Conservation (phyloP, 2,797 vertebrate genomes). For the Coranthus polyacanthus region DNA sequence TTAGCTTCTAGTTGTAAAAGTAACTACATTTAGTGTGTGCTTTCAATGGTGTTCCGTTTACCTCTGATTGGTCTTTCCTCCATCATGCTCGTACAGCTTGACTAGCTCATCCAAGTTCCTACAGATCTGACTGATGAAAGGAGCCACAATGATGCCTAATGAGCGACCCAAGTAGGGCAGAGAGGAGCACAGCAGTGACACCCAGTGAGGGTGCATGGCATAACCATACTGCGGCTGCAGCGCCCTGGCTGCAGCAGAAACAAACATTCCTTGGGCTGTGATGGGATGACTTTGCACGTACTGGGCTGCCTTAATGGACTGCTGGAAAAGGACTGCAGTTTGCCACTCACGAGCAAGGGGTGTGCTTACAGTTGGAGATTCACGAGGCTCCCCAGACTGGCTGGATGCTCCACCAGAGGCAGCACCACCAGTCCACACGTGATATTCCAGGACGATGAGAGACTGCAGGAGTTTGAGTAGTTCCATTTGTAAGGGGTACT, state of each 20-base stretch:
- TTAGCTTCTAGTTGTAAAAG: neutral
- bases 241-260: constrained; percentile 92
- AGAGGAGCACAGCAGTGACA: constrained; percentile 89
- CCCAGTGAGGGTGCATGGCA: constrained; percentile 96
- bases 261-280: constrained; percentile 95
- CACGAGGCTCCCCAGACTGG: constrained; percentile 82
- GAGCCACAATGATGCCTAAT: constrained; percentile 93
- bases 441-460: constrained; percentile 93
- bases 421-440: constrained; percentile 77
- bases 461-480: constrained; percentile 94
- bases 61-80: constrained; percentile 86
- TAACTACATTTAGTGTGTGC: neutral
- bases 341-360: constrained; percentile 95
- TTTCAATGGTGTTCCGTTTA: constrained; percentile 58
- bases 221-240: constrained; percentile 94
- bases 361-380: constrained; percentile 66
- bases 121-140: constrained; percentile 94
- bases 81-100: constrained; percentile 92
- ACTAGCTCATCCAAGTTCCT: constrained; percentile 96
- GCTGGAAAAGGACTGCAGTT: constrained; percentile 91
- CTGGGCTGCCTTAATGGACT: constrained; percentile 92
- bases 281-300: constrained; percentile 93
- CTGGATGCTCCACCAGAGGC: constrained; percentile 55
- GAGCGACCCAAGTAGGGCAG: constrained; percentile 95
- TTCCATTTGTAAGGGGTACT: constrained; percentile 95